Evolutionary conservation across 2,113 vertebrate species (phyloP).

Genomic region (Sporophila hypoxantha): DNA sequence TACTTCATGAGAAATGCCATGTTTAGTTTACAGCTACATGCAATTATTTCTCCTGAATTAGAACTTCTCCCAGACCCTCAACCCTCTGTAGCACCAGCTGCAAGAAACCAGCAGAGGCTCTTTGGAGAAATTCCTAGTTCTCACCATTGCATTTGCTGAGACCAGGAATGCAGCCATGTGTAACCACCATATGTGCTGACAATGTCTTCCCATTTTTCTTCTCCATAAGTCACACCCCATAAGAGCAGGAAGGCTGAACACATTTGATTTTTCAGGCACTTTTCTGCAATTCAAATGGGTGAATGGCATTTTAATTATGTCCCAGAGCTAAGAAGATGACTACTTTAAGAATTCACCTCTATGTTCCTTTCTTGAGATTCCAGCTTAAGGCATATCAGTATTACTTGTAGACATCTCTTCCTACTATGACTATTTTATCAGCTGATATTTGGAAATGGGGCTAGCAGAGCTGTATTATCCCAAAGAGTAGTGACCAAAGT

Average conservation of each 20-base stretch:
- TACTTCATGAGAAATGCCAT: background rate
- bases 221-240: background rate
- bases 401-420: background rate
- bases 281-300: background rate
- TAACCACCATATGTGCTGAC: background rate
- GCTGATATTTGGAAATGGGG: background rate
- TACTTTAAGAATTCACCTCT: background rate
- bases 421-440: background rate
- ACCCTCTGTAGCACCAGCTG: background rate
- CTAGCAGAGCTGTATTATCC: background rate
- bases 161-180: rapidly evolving
- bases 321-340: background rate
- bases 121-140: background rate
- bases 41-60: background rate
- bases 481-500: background rate
- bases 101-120: background rate
- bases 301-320: background rate
- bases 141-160: background rate
- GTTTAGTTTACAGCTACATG: background rate
- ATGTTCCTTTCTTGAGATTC: background rate
- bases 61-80: background rate
- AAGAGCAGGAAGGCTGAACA: background rate
- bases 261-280: background rate
- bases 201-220: background rate
- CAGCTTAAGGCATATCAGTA: background rate